These are phyloP conservation scores for Tetragonula carbonaria DNA, from an alignment of 2,888 invertebrate genomes.

Conservation along the genomic window DNA sequence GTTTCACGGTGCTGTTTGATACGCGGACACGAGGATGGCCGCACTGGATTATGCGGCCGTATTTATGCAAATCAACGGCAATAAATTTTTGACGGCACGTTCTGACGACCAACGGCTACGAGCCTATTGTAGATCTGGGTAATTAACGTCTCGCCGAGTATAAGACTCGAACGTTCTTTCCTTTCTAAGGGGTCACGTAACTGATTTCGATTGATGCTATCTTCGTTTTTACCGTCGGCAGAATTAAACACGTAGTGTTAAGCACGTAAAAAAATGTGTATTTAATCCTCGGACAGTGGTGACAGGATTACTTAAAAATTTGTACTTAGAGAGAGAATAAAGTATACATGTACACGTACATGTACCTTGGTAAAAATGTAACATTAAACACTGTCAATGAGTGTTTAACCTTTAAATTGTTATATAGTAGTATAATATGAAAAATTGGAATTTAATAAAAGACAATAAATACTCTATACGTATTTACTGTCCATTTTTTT, in stretches of 20 bases:
- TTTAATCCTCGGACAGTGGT: too few relatives aligned
- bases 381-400: too few relatives aligned
- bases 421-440: too few relatives aligned
- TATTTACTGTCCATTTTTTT: too few relatives aligned
- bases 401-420: too few relatives aligned
- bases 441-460: too few relatives aligned
- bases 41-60: constrained; percentile 36
- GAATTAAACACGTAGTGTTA: not conserved
- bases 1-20: not conserved
- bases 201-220: not conserved
- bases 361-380: too few relatives aligned
- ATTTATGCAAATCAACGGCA: constrained; percentile 48
- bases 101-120: constrained; percentile 21
- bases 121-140: constrained; percentile 13
- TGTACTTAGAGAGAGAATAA: too few relatives aligned
- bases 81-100: constrained; percentile 47
- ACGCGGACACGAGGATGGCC: not conserved
- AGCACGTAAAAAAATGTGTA: too few relatives aligned
- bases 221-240: not conserved
- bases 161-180: not conserved
- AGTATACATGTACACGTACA: too few relatives aligned
- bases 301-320: too few relatives aligned
- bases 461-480: too few relatives aligned
- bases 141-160: constrained; percentile 21
- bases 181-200: not conserved